Percentiles rank a stretch among this genome's conserved stretches.
phyloP scores from a whole-genome alignment of 2,797 vertebrate species.

The Knipowitschia caucasica region DNA sequence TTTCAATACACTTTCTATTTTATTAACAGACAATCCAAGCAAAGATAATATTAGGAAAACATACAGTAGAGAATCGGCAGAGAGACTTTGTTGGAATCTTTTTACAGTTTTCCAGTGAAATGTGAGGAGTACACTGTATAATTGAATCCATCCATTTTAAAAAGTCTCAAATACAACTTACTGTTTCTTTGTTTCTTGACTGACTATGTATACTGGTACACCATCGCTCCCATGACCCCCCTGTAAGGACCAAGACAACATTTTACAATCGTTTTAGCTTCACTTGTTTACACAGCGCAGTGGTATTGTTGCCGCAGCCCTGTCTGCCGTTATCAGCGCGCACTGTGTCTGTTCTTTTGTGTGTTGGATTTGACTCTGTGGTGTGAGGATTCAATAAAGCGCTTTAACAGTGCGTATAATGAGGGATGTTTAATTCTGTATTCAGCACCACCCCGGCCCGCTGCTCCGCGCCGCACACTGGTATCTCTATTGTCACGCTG shows the following conservation, averaged over 20 bases:
- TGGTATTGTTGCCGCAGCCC: constrained; percentile 9
- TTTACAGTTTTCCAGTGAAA: too few relatives aligned
- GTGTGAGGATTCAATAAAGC: constrained; percentile 58
- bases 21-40: too few relatives aligned
- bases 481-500: constrained; percentile 18
- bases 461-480: constrained; percentile 23
- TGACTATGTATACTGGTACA: too few relatives aligned
- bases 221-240: too few relatives aligned
- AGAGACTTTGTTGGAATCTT: too few relatives aligned
- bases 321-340: constrained; percentile 5
- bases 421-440: constrained; percentile 52
- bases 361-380: constrained; percentile 44
- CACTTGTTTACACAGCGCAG: constrained; percentile 19
- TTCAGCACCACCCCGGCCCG: constrained; percentile 12
- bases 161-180: too few relatives aligned
- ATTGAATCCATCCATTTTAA: too few relatives aligned
- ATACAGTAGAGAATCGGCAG: too few relatives aligned
- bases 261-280: constrained; percentile 2
- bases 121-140: too few relatives aligned
- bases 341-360: constrained; percentile 3
- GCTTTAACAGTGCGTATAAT: constrained; percentile 53
- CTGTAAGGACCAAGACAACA: neutral
- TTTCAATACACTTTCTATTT: too few relatives aligned
- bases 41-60: too few relatives aligned
- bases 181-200: too few relatives aligned